A percentile compares a stretch with the other conserved stretches of the same genome.
Evolutionary conservation across 2,113 vertebrate genomes (phyloP).

Genomic region (Ploceus nigricollis): DNA sequence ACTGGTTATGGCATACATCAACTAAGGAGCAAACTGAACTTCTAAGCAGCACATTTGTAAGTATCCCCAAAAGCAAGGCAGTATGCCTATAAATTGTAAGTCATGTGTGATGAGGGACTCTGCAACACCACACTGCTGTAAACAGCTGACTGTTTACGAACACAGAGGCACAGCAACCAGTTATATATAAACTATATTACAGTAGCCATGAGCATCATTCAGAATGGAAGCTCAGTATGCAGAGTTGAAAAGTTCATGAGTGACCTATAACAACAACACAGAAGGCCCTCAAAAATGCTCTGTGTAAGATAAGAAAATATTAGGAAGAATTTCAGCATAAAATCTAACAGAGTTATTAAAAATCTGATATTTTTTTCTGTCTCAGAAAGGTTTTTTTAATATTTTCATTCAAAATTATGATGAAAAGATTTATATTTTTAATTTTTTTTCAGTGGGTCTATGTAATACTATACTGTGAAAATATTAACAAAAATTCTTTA

Average conservation of each 20-base stretch:
- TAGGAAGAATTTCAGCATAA: neutral
- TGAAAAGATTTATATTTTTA: neutral
- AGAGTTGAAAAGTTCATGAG: neutral
- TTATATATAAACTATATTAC: neutral
- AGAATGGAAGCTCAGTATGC: neutral
- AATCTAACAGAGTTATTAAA: neutral
- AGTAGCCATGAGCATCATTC: neutral
- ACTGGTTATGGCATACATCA: neutral
- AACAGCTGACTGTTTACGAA: neutral
- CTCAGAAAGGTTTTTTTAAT: neutral
- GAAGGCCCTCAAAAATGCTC: neutral
- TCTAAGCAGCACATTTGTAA: neutral
- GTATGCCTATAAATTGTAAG: neutral
- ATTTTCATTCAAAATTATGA: neutral
- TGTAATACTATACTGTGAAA: neutral
- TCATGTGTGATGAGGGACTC: neutral
- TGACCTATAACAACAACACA: neutral
- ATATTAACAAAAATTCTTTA: neutral
- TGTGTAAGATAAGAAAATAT: neutral
- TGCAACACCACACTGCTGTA: neutral
- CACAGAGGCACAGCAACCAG: neutral
- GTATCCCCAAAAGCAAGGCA: neutral
- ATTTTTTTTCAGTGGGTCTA: rapidly evolving
- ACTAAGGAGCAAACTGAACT: neutral
- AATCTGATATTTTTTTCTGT: neutral